Evolutionary conservation across 2,888 invertebrate species (phyloP), one percentile per base, ranked within the genome.

Genomic region (Creontiades dilutus): DNA sequence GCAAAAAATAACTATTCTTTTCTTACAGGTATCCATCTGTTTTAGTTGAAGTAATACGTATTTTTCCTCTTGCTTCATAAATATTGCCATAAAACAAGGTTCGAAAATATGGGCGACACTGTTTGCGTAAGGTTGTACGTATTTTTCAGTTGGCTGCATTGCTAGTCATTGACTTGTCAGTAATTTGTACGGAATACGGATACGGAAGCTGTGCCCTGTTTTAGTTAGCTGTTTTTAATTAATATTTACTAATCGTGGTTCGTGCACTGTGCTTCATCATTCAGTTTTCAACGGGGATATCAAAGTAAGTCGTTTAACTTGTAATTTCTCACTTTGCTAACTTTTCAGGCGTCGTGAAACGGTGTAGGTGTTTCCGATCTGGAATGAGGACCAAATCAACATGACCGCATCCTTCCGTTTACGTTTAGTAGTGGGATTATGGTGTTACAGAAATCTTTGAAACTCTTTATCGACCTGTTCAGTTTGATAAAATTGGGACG

Each of bases 141-240:
- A 23, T 23, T 68, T 68, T 85, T 61, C 82, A 48, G 61, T 76
- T 88, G 88, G 88, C 88, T 48, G 23, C 88, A 78, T 55, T 88
- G 88, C 19, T 19, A 88, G 76, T 88, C 88, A 88, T 88, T 88
- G 88, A 88, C 80, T 46, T 86, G 86, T 86, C 86, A 86, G 88
- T 88, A 88, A 88, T 78, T 88, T 78, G 19, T 37, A 37, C 37
- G 37, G 37, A 37, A 28, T 68, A 88, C 78, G 88, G 88, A 88
- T 88, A 52, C 88, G 88, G 88, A 88, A 78, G 80, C 88, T 88
- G 88, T 88, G 88, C 37, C 80, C 78, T 76, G 88, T 88, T 23
- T 87, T 78, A 37, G 80, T 61, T 88, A 19, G 76, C 23, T 85
- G 85, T 57, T 57, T 57, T 57, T 27, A 37, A 48, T 82, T 52